Percentiles rank a stretch among this genome's conserved stretches.
These are phyloP conservation scores for Thera obeliscata DNA, from an alignment of 2,888 invertebrate genomes.

Conservation along the genomic window DNA sequence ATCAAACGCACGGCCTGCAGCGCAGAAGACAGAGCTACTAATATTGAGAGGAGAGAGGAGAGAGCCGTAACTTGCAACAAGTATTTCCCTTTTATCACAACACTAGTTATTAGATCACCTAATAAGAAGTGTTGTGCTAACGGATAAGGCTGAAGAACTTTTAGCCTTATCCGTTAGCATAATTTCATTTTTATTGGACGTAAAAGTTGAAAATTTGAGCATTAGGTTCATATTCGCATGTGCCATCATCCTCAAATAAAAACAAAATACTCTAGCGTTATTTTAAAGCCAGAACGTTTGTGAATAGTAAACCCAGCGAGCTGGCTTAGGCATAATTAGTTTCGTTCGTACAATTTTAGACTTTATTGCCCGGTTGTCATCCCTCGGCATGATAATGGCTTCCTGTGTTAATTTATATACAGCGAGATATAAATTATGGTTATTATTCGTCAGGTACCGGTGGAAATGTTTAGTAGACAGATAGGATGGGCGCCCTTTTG, in stretches of 20 bases:
- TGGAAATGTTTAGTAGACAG: slow-evolving; percentile 41
- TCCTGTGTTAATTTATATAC: slow-evolving; percentile 69
- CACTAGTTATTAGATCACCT: no score
- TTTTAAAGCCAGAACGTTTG: slow-evolving; percentile 41
- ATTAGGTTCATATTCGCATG: slow-evolving; percentile 7
- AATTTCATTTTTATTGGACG: neutral
- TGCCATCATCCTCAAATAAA: slow-evolving; percentile 6
- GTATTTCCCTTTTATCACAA: no score
- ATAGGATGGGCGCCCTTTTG: slow-evolving; percentile 32
- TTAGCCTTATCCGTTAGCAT: neutral
- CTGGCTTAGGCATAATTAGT: slow-evolving; percentile 70
- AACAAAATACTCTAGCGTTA: slow-evolving; percentile 23
- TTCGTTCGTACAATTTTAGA: slow-evolving; percentile 72
- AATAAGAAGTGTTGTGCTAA: no score
- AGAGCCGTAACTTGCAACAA: no score
- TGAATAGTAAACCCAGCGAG: slow-evolving; percentile 38
- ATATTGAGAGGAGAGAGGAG: no score
- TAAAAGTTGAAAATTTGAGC: neutral
- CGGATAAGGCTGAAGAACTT: no score
- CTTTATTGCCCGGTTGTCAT: slow-evolving; percentile 67
- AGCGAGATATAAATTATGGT: slow-evolving; percentile 61
- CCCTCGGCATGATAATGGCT: slow-evolving; percentile 65
- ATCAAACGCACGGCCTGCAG: no score
- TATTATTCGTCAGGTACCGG: slow-evolving; percentile 47
- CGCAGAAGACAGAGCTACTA: no score